Evolutionary conservation across 1,140 invertebrate genomes (phyloP).

Genomic region (Adoxophyes honmai): DNA sequence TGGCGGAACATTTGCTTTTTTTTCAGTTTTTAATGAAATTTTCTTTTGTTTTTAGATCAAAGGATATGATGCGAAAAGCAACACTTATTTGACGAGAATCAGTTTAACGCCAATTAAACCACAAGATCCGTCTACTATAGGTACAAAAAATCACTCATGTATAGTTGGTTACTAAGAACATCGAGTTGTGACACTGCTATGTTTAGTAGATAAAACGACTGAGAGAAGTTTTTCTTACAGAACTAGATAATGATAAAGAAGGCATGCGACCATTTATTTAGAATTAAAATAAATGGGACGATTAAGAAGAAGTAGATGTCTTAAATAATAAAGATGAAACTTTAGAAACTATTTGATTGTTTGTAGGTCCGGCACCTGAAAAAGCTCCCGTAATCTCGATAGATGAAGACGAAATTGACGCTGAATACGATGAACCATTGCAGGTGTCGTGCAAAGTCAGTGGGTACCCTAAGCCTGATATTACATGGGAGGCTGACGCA

Average conservation of each 20-base stretch:
- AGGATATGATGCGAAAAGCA: constrained; percentile 23
- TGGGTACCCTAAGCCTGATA: constrained; percentile 37
- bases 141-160: constrained; percentile 12
- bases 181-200: no score
- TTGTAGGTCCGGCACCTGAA: no score
- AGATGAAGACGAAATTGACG: constrained; percentile 20
- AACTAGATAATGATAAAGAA: no score
- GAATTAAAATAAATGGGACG: no score
- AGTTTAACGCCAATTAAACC: constrained; percentile 33
- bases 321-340: no score
- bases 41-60: constrained; percentile 27
- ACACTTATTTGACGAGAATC: constrained; percentile 28
- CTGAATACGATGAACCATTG: constrained; percentile 22
- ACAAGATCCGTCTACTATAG: constrained; percentile 20
- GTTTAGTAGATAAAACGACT: no score
- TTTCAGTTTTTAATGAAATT: background rate
- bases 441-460: constrained; percentile 36
- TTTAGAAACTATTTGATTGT: no score
- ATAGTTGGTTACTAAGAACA: no score
- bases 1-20: no score
- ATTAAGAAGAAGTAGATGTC: no score
- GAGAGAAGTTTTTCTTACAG: no score
- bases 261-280: no score
- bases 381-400: constrained; percentile 25
- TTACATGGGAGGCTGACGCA: constrained; percentile 31